Evolutionary conservation across 2,113 vertebrate genomes (phyloP).

Genomic region (Erinaceus europaeus): DNA sequence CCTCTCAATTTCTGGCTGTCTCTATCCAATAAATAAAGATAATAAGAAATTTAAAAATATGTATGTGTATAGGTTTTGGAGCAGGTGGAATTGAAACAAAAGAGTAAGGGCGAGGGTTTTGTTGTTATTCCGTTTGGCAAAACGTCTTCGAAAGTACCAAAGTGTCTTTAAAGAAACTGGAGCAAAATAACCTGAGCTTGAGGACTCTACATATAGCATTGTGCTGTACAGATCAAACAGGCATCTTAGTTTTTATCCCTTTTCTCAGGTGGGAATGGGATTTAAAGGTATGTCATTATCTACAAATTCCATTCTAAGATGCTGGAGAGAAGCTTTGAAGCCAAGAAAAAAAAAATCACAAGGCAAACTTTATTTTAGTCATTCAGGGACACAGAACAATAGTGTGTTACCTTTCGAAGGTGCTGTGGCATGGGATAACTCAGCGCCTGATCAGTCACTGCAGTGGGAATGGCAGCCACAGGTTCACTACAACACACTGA

Average conservation of each 20-base stretch:
- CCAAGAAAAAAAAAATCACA: neutral
- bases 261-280: constrained; percentile 55
- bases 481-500: neutral
- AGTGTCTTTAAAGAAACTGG: constrained; percentile 31
- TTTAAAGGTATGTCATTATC: neutral
- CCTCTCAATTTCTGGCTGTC: too few species aligned
- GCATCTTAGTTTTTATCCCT: constrained; percentile 65
- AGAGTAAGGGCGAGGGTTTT: constrained; percentile 5
- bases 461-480: neutral
- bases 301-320: constrained; percentile 26
- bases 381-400: neutral
- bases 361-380: constrained; percentile 14
- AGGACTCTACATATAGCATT: constrained; percentile 9
- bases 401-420: fast-evolving
- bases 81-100: neutral
- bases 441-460: neutral
- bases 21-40: too few species aligned
- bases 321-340: constrained; percentile 37
- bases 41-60: too few species aligned
- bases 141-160: constrained; percentile 60
- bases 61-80: neutral
- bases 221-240: constrained; percentile 65
- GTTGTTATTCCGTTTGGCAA: constrained; percentile 50
- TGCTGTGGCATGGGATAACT: neutral
- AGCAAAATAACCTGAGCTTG: constrained; percentile 36